Percentiles rank a stretch among this genome's conserved stretches.
phyloP scores from a whole-genome alignment of 1,140 invertebrate genomes.

The Drosophila equinoxialis region DNA sequence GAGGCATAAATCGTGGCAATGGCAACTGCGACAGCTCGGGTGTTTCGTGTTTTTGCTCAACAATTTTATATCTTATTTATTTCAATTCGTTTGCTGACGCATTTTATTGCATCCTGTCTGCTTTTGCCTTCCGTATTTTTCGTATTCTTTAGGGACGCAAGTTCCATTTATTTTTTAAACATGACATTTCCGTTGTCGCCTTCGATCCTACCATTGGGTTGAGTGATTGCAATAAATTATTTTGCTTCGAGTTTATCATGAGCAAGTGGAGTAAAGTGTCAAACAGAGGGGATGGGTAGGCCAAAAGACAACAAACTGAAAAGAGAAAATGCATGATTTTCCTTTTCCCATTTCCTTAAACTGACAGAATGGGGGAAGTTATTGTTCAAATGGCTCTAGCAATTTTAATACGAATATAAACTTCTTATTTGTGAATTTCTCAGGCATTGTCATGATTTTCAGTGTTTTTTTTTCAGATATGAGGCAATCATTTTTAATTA shows the following conservation, averaged over 20 bases:
- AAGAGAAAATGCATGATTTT: neutral
- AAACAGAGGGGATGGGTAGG: neutral
- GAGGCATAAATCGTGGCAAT: conserved; percentile 63
- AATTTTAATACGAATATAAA: neutral
- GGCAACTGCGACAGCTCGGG: conserved; percentile 9
- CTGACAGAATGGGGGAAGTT: neutral
- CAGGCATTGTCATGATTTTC: too few relatives aligned
- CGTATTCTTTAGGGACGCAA: conserved; percentile 64
- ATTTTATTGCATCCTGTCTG: conserved; percentile 47
- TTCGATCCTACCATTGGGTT: conserved; percentile 68
- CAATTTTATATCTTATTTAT: conserved; percentile 77
- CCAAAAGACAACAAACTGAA: neutral
- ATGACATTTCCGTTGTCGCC: conserved; percentile 27
- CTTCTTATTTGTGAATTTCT: too few relatives aligned
- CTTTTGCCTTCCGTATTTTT: conserved; percentile 44
- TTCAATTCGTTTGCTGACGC: conserved; percentile 70
- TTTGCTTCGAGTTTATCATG: conserved; percentile 56
- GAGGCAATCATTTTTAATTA: too few relatives aligned
- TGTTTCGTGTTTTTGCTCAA: conserved; percentile 30
- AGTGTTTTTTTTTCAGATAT: too few relatives aligned
- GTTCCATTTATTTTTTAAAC: conserved; percentile 59
- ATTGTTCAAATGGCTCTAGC: neutral
- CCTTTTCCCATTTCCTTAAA: neutral
- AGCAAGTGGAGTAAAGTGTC: conserved; percentile 37
- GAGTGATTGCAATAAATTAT: conserved; percentile 80